phyloP scores from a whole-genome alignment of 2,797 vertebrate species.

The Choloepus didactylus region DNA sequence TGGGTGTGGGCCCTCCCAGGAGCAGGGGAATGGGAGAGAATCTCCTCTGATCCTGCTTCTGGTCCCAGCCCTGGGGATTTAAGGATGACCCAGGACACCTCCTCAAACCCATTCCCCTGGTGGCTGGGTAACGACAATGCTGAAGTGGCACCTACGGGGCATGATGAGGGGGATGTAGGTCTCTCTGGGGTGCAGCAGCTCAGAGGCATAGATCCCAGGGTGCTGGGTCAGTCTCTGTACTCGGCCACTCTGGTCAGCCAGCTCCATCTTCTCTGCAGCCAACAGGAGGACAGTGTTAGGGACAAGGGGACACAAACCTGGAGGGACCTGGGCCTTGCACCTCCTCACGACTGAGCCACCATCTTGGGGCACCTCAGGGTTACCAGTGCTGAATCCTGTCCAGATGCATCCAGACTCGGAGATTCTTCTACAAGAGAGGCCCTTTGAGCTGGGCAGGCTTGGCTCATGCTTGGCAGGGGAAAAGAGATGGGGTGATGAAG shows the following conservation, averaged over 20 bases:
- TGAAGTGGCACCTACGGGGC: background rate
- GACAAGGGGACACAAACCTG: background rate
- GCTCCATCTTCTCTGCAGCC: slow-evolving; percentile 75
- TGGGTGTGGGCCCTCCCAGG: too few relatives aligned
- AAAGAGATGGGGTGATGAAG: background rate
- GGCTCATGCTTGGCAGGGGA: too few relatives aligned
- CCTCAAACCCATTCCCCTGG: background rate
- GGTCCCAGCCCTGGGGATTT: background rate
- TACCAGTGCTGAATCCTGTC: background rate
- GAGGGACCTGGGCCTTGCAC: background rate
- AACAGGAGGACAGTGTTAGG: background rate
- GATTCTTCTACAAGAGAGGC: background rate
- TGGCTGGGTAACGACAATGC: background rate
- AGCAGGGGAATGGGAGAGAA: background rate
- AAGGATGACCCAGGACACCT: background rate
- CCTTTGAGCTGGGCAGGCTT: background rate
- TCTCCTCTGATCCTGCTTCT: background rate
- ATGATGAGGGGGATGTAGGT: slow-evolving; percentile 68
- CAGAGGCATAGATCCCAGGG: background rate
- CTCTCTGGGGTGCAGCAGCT: slow-evolving; percentile 74
- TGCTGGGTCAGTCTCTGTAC: slow-evolving; percentile 78
- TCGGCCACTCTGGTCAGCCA: slow-evolving; percentile 76
- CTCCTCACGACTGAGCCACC: background rate
- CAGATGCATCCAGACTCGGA: background rate
- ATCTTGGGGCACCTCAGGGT: accelerated